Conservation (phyloP, 2,797 vertebrate genomes). For the Crax fasciolata region DNA sequence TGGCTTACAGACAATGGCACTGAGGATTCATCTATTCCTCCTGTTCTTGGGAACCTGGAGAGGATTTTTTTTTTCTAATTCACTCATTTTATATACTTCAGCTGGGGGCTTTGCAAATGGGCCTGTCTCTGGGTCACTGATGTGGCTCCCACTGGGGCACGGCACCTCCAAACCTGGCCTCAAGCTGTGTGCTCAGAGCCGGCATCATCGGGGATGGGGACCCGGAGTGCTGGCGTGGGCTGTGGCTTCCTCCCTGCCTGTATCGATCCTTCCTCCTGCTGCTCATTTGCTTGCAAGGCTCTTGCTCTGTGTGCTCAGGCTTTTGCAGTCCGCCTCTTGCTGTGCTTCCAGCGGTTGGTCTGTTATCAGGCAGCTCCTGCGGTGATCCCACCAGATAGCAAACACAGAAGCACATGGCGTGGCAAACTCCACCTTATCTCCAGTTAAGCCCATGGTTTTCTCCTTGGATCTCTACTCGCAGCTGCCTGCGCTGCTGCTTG, state of each 20-base stretch:
- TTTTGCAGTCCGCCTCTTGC: neutral
- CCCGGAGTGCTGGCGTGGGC: accelerated
- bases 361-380: slow-evolving; percentile 18
- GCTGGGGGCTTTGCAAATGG: neutral
- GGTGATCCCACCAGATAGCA: neutral
- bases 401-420: neutral
- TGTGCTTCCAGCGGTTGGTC: neutral
- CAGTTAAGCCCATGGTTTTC: neutral
- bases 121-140: neutral
- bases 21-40: slow-evolving; percentile 34
- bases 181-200: neutral
- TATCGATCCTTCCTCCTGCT: neutral
- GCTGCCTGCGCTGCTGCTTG: neutral
- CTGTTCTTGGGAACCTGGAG: neutral
- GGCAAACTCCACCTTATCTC: slow-evolving; percentile 40
- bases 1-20: slow-evolving; percentile 56
- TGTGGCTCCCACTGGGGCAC: neutral
- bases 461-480: neutral
- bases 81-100: neutral
- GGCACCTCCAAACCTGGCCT: neutral
- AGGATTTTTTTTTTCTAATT: neutral
- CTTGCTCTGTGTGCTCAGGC: neutral
- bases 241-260: neutral
- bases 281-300: neutral
- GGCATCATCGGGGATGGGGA: accelerated